Conservation (phyloP, 2,797 vertebrate species). For the Knipowitschia caucasica region DNA sequence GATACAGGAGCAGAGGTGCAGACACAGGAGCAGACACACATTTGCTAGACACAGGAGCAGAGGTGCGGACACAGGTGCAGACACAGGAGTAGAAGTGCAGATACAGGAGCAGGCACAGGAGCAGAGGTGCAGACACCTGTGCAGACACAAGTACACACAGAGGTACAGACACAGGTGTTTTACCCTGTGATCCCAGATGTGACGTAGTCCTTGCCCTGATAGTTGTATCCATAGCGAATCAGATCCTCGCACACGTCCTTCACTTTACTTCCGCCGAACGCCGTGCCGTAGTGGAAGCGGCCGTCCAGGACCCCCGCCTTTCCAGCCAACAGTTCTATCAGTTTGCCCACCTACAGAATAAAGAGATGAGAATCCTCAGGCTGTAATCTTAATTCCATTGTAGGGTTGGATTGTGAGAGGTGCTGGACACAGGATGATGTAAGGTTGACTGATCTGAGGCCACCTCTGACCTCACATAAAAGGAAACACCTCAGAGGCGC, state of each 20-base stretch:
- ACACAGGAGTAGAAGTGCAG: too few species aligned
- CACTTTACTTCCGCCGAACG: slow-evolving; percentile 97
- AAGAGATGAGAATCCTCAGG: slow-evolving; percentile 4
- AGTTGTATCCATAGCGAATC: slow-evolving; percentile 95
- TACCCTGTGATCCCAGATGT: slow-evolving; percentile 99
- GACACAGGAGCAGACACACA: too few species aligned
- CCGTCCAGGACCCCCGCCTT: slow-evolving; percentile 94
- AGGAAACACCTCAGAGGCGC: slow-evolving; percentile 70
- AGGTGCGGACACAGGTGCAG: too few species aligned
- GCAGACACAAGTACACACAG: too few species aligned
- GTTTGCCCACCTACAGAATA: slow-evolving; percentile 86
- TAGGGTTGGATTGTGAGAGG: too few species aligned
- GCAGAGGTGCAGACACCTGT: too few species aligned
- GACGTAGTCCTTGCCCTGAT: slow-evolving; percentile 97
- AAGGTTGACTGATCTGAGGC: slow-evolving; percentile 59
- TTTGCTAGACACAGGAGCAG: too few species aligned
- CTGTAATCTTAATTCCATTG: too few species aligned
- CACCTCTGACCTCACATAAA: slow-evolving; percentile 73
- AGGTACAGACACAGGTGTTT: too few species aligned
- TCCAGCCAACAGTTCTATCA: slow-evolving; percentile 94
- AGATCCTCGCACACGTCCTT: slow-evolving; percentile 98
- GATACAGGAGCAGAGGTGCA: too few species aligned
- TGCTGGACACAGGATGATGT: slow-evolving; percentile 22
- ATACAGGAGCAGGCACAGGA: too few species aligned
- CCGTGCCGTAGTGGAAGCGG: slow-evolving; percentile 94